A percentile compares a stretch with the other conserved stretches of the same genome.
Evolutionary conservation across 1,140 invertebrate genomes (phyloP).

Genomic region (Drosophila yakuba): DNA sequence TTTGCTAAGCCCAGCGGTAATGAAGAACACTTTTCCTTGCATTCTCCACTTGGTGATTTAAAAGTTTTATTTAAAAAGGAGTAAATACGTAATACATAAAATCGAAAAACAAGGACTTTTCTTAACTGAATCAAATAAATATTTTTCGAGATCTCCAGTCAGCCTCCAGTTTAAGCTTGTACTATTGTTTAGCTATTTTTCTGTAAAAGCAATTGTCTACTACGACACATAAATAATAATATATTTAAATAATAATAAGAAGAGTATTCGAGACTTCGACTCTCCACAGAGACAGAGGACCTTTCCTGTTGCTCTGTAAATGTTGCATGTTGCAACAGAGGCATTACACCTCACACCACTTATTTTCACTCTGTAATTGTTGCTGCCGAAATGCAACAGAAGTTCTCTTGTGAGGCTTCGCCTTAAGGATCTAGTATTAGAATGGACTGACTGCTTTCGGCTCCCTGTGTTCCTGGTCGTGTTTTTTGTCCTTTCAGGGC

Average conservation of each 20-base stretch:
- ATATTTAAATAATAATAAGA: neutral
- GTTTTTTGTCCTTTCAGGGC: constrained; percentile 31
- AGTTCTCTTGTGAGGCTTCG: neutral
- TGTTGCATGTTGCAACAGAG: constrained; percentile 17
- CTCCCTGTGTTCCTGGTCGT: constrained; percentile 14
- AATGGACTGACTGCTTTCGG: constrained; percentile 43
- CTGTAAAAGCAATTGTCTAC: too few relatives aligned
- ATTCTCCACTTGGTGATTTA: neutral
- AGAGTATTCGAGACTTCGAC: neutral
- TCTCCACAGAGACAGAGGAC: neutral
- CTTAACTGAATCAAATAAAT: neutral
- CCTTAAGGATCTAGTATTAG: constrained; percentile 45
- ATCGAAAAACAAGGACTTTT: neutral
- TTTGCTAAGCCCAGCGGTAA: neutral
- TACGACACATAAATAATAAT: neutral
- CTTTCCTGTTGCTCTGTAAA: constrained; percentile 1
- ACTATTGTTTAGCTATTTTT: too few relatives aligned
- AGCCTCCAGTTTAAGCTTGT: too few relatives aligned
- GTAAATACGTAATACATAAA: neutral
- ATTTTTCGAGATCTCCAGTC: too few relatives aligned
- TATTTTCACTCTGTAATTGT: constrained; percentile 27
- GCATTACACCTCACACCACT: constrained; percentile 5
- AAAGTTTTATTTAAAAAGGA: neutral
- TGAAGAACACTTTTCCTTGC: neutral
- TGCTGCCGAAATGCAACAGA: constrained; percentile 39